These are phyloP conservation scores for Cydia fagiglandana DNA, from an alignment of 1,140 invertebrate species.

Conservation along the genomic window DNA sequence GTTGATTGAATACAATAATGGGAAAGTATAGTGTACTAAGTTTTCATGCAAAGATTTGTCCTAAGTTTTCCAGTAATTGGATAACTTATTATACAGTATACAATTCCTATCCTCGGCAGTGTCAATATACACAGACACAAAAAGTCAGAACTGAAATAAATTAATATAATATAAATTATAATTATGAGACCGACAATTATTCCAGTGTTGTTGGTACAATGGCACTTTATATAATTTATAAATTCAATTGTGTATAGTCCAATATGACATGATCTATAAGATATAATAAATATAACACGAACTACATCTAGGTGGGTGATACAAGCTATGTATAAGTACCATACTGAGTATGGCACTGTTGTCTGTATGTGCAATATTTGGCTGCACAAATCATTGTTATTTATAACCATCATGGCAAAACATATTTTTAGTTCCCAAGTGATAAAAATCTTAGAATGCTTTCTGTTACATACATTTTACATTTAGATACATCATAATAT, in stretches of 20 bases:
- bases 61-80: background rate
- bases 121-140: background rate
- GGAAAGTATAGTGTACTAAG: background rate
- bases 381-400: background rate
- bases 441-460: background rate
- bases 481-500: background rate
- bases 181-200: background rate
- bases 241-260: constrained; percentile 28
- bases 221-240: constrained; percentile 23
- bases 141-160: background rate
- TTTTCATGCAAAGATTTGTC: background rate
- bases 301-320: constrained; percentile 22
- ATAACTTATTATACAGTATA: background rate
- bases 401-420: background rate
- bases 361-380: constrained; percentile 13
- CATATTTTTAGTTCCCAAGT: background rate
- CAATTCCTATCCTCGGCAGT: background rate
- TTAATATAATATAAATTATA: constrained; percentile 1
- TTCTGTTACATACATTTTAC: constrained; percentile 11
- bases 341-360: background rate
- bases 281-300: constrained; percentile 26
- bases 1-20: background rate
- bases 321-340: background rate
- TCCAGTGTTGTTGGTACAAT: background rate
- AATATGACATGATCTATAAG: constrained; percentile 26